phyloP scores from a whole-genome alignment of 37 sponge, comb jelly and placozoan genomes.

The Beroe forskalii region DNA sequence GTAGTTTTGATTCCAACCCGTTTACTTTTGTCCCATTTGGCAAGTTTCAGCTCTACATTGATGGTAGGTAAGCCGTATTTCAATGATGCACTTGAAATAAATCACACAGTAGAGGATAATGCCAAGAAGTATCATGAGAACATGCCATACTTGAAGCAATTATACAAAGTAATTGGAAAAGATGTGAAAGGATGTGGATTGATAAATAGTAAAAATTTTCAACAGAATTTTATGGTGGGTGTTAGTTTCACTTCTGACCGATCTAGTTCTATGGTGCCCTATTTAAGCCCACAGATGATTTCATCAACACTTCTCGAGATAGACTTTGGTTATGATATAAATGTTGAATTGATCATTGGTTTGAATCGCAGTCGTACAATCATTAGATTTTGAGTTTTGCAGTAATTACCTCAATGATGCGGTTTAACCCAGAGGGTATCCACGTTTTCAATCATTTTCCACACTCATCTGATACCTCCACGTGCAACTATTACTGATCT shows the following conservation, averaged over 20 bases:
- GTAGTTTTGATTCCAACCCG: background rate
- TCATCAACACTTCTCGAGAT: background rate
- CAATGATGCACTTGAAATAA: background rate
- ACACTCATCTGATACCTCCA: too few species aligned
- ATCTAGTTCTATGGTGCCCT: background rate
- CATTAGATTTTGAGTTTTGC: too few species aligned
- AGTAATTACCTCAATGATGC: too few species aligned
- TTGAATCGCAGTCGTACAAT: too few species aligned
- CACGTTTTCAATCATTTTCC: too few species aligned
- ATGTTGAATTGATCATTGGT: too few species aligned
- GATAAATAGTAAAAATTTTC: background rate
- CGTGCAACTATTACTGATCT: too few species aligned
- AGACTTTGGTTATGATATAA: constrained; percentile 7
- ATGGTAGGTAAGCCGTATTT: constrained; percentile 38
- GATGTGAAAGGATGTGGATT: background rate
- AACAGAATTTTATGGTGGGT: constrained; percentile 28
- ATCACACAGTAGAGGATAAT: background rate
- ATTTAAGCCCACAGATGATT: background rate
- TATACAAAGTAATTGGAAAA: background rate
- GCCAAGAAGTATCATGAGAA: background rate
- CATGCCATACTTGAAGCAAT: background rate
- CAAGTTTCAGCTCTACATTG: constrained; percentile 2
- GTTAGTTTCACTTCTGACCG: background rate
- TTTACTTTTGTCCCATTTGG: constrained; percentile 8
- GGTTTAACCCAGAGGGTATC: too few species aligned